phyloP scores from a whole-genome alignment of 37 sponge, comb jelly and placozoan species.

The Aplysina aerophoba region DNA sequence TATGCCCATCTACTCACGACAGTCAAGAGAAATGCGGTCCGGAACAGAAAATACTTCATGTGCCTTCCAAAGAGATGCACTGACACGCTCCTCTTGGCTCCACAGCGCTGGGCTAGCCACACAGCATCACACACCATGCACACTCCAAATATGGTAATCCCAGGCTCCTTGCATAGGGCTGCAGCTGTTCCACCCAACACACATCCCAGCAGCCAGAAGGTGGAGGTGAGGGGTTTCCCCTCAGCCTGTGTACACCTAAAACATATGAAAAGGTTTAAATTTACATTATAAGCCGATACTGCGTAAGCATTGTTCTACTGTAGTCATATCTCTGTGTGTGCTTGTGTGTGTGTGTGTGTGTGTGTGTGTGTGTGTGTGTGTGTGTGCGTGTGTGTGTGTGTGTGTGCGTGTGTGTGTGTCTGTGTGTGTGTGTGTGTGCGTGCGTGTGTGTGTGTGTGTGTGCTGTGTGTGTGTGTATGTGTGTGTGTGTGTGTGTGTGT shows the following conservation, averaged over 20 bases:
- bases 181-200: constrained; percentile 55
- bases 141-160: constrained; percentile 84
- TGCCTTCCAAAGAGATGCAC: too few relatives aligned
- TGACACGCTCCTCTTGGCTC: too few relatives aligned
- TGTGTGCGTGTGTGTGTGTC: constrained; percentile 40
- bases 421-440: constrained; percentile 46
- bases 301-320: too few relatives aligned
- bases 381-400: constrained; percentile 44
- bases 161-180: constrained; percentile 85
- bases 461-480: constrained; percentile 42
- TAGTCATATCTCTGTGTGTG: constrained; percentile 22
- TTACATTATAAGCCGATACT: too few relatives aligned
- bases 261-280: too few relatives aligned
- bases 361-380: constrained; percentile 39
- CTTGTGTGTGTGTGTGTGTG: constrained; percentile 38
- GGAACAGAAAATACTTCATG: background rate
- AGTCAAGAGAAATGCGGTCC: background rate
- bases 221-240: background rate
- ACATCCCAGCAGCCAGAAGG: constrained; percentile 36
- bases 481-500: constrained; percentile 48
- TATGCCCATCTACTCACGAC: background rate
- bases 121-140: constrained; percentile 58
- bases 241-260: too few relatives aligned
- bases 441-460: constrained; percentile 34
- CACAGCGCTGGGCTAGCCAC: too few relatives aligned